These are phyloP conservation scores for Neosilurus hyrtlii DNA, from an alignment of 2,797 vertebrate genomes.

Conservation along the genomic window DNA sequence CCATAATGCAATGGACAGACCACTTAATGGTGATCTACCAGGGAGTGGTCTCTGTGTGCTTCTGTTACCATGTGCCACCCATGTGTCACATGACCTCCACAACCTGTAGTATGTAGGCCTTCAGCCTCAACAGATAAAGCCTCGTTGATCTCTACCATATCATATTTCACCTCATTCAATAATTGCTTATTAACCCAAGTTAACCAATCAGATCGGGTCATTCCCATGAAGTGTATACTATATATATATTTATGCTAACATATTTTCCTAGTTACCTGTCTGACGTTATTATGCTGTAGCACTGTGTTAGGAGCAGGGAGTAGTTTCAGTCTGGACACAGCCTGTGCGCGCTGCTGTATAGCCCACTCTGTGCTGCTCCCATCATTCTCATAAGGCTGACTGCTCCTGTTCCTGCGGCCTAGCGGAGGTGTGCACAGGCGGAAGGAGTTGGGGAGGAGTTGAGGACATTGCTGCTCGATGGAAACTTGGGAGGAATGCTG, in stretches of 20 bases:
- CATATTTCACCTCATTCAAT: no score
- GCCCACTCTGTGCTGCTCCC: slow-evolving; percentile 55
- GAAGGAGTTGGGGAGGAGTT: slow-evolving; percentile 65
- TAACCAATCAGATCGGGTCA: no score
- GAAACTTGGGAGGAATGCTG: slow-evolving; percentile 62
- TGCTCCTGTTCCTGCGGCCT: slow-evolving; percentile 66
- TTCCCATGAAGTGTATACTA: not conserved
- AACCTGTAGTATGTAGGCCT: no score
- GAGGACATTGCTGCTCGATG: slow-evolving; percentile 55
- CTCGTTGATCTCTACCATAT: no score
- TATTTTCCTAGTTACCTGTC: slow-evolving; percentile 44
- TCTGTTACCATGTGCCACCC: no score
- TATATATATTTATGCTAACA: not conserved
- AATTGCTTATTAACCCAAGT: no score
- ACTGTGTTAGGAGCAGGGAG: slow-evolving; percentile 62
- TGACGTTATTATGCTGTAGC: slow-evolving; percentile 56
- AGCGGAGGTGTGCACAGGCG: slow-evolving; percentile 72
- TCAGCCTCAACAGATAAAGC: no score
- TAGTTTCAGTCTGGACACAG: slow-evolving; percentile 72
- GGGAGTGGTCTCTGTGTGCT: no score
- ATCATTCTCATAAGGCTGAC: slow-evolving; percentile 58
- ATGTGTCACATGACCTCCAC: no score
- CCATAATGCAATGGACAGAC: no score
- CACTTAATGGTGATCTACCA: no score
- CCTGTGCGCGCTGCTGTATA: slow-evolving; percentile 67